Base-by-base conservation (phyloP, 2,113 vertebrate genomes). In the Solea senegalensis region DNA sequence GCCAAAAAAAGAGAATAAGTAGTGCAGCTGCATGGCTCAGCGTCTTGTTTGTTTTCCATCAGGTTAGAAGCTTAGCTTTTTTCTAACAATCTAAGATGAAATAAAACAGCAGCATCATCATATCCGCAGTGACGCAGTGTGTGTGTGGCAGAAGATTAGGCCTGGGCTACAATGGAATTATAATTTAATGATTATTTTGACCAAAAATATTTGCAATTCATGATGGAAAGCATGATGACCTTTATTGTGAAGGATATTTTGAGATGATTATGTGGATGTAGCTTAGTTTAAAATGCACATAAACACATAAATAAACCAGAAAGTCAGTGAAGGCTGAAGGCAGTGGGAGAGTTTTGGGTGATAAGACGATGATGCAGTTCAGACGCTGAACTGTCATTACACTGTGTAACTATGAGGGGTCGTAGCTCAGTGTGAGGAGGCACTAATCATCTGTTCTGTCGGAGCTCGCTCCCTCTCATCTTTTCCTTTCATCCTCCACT, bases 361-460 rank as follows among this genome's bases (percentile, higher is more conserved):
- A 48, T 11, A 13, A 74, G 54, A 64, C 43, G 12, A 64, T 41
- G 54, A 72, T 52, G 68, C 8, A 5, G 27, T 64, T 76, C 69
- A 43, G 50, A 46, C 58, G 73, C 41, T 45, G 65, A 79, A 57
- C 44, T 21, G 9, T 54, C 58, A 39, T 34, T 50, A 27, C 4
- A 9, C 82, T 72, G 7, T 12, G 21, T 74, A 65, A 78, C 73
- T 10, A 4, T 16, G 65, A 16, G 28, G 44, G 49, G 52, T 55
- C 10, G 14, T 44, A 6, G 41, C 41, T 21, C 8, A 27, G 8
- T 51, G 76, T 43, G 56, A 63, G 72, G 64, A 76, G 65, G 65
- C 53, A 28, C 41, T 26, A 40, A n/a, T 56, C 13, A 2, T 52
- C 69, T 53, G 59, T 60, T 61, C 26, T 34, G 45, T 49, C 4